A percentile compares a stretch with the other conserved stretches of the same genome.
phyloP scores from a whole-genome alignment of 2,888 invertebrate genomes.

The Magallana nippona region DNA sequence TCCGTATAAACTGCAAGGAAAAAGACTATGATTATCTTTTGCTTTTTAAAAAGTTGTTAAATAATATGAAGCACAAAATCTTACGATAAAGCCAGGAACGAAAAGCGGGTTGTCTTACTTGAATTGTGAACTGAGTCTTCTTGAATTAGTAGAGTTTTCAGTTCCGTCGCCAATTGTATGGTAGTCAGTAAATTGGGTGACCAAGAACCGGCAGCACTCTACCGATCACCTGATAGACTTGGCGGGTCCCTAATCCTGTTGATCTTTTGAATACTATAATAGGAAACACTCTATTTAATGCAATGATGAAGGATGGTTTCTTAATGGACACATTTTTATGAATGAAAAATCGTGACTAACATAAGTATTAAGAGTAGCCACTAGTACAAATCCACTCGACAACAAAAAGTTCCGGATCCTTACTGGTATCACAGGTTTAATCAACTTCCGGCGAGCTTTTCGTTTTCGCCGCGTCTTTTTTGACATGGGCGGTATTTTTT shows the following conservation, averaged over 20 bases:
- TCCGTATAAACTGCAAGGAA: no score
- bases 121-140: not conserved
- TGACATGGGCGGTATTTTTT: not conserved
- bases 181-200: slow-evolving; percentile 29
- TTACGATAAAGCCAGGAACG: not conserved
- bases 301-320: slow-evolving; percentile 6
- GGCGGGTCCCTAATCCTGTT: slow-evolving; percentile 6
- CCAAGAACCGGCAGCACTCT: not conserved
- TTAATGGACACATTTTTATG: slow-evolving; percentile 30
- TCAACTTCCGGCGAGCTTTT: slow-evolving; percentile 20
- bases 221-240: not conserved
- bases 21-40: no score
- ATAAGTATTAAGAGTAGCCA: slow-evolving; percentile 25
- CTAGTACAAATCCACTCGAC: slow-evolving; percentile 27
- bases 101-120: slow-evolving; percentile 4
- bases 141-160: not conserved
- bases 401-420: slow-evolving; percentile 25
- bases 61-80: no score
- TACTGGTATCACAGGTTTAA: slow-evolving; percentile 24
- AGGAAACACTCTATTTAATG: slow-evolving; percentile 16
- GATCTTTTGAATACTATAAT: slow-evolving; percentile 8
- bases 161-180: not conserved
- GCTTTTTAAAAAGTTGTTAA: no score
- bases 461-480: slow-evolving; percentile 8
- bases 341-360: slow-evolving; percentile 31